phyloP scores from a whole-genome alignment of 2,797 vertebrate species.

The Cyclura pinguis region DNA sequence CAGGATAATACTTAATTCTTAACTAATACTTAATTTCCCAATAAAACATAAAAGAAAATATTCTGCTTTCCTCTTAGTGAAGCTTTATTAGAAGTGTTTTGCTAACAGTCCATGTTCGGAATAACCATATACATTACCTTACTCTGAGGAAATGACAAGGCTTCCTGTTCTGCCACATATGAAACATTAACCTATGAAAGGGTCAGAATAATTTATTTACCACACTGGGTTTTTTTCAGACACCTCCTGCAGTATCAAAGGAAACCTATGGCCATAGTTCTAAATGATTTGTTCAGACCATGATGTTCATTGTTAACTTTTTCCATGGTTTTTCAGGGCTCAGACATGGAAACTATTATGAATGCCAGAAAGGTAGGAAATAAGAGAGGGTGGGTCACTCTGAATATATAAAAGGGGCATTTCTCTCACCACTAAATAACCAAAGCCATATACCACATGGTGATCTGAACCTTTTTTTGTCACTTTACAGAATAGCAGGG shows the following conservation, averaged over 20 bases:
- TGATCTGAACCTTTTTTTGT: not conserved
- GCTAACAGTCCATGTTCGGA: constrained; percentile 36
- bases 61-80: not conserved
- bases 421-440: not conserved
- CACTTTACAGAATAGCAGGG: not conserved
- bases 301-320: constrained; percentile 71
- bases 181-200: constrained; percentile 41
- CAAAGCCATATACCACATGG: not conserved
- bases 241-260: constrained; percentile 72
- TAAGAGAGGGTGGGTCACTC: not conserved
- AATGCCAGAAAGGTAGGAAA: not conserved
- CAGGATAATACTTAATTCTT: not conserved
- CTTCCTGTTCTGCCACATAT: constrained; percentile 77
- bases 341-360: constrained; percentile 5
- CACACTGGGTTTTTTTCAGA: constrained; percentile 70
- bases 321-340: constrained; percentile 5
- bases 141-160: constrained; percentile 69
- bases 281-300: constrained; percentile 69
- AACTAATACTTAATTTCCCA: not conserved
- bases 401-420: not conserved
- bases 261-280: constrained; percentile 75
- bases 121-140: constrained; percentile 33
- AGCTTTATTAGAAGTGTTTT: constrained; percentile 36
- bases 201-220: constrained; percentile 71
- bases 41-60: not conserved